Conservation (phyloP, 1,140 invertebrate species). For the Drosophila truncata region DNA sequence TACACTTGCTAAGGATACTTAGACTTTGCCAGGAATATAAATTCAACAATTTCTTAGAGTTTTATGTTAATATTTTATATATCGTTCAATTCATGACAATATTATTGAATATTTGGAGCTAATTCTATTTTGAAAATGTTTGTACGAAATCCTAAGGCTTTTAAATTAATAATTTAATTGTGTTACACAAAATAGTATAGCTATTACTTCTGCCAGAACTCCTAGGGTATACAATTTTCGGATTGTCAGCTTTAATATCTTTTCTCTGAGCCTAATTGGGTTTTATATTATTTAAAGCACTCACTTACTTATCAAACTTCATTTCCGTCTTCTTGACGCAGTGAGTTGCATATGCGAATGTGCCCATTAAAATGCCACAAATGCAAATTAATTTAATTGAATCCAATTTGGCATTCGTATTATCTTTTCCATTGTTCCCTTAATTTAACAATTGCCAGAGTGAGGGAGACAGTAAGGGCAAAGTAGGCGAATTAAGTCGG, state of each 20-base stretch:
- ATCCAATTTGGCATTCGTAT: constrained; percentile 61
- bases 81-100: background rate
- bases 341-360: constrained; percentile 36
- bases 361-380: constrained; percentile 52
- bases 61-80: too few species aligned
- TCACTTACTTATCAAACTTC: constrained; percentile 52
- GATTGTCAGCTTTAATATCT: background rate
- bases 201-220: background rate
- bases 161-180: background rate
- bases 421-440: constrained; percentile 42
- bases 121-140: background rate
- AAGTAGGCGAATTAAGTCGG: background rate
- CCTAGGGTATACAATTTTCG: background rate
- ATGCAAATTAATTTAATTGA: constrained; percentile 76
- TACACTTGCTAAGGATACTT: background rate
- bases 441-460: constrained; percentile 38
- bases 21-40: fast-evolving
- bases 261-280: constrained; percentile 27
- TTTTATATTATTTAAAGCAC: constrained; percentile 52
- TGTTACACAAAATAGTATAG: background rate
- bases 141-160: background rate
- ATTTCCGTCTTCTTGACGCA: constrained; percentile 28
- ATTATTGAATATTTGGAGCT: background rate
- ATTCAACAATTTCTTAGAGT: too few species aligned
- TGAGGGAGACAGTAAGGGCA: background rate